Conservation (phyloP, 92 coral and sea anemone genomes). For the Blastomussa wellsi region DNA sequence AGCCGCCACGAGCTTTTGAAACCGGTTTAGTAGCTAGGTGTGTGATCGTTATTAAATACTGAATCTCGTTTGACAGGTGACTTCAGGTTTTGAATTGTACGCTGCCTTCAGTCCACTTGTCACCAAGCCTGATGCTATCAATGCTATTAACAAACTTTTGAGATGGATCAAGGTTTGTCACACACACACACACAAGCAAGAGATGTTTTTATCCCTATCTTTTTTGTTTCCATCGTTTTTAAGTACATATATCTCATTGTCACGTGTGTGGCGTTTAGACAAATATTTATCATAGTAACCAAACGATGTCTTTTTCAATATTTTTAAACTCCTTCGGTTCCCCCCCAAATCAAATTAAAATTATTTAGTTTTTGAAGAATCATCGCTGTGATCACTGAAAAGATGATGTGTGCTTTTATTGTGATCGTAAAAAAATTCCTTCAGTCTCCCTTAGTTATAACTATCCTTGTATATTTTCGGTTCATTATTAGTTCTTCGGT, state of each 20-base stretch:
- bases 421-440: background rate
- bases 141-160: conserved; percentile 92
- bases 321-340: no score
- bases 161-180: conserved; percentile 94
- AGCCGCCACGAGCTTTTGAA: background rate
- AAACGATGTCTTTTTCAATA: no score
- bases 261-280: no score
- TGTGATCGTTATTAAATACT: background rate
- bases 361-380: no score
- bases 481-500: no score
- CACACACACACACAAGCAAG: no score
- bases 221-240: background rate
- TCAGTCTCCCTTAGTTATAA: background rate
- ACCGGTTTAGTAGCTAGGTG: background rate
- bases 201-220: background rate
- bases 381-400: no score
- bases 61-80: conserved; percentile 62
- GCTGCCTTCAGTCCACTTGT: conserved; percentile 97
- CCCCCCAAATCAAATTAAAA: no score
- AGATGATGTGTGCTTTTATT: background rate
- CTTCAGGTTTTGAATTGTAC: conserved; percentile 97
- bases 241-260: background rate
- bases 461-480: background rate
- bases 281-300: no score
- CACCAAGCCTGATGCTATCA: conserved; percentile 92